phyloP scores from a whole-genome alignment of 2,888 invertebrate genomes.

The Tetranychus piercei region DNA sequence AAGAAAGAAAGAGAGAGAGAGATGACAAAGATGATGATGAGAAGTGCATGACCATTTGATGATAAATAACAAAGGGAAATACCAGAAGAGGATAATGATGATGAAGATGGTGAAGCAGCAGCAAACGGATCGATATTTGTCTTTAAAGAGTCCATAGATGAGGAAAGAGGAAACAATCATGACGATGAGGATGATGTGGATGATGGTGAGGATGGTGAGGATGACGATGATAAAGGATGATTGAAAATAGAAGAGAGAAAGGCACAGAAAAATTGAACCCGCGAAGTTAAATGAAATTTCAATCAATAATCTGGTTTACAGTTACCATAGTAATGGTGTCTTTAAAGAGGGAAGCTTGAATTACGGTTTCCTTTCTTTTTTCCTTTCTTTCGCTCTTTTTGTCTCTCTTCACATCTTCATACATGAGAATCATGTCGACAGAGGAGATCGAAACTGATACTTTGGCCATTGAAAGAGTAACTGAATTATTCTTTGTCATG shows the following conservation, averaged over 20 bases:
- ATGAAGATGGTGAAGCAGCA: not conserved
- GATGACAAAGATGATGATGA: not conserved
- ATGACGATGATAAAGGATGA: not conserved
- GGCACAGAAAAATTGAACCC: not conserved
- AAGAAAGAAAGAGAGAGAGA: not conserved
- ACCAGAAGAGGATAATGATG: not conserved
- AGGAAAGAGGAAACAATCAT: not conserved
- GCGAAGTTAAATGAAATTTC: not conserved
- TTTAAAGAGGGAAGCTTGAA: not conserved
- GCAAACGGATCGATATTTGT: not conserved
- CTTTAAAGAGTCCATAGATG: no score
- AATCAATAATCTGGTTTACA: not conserved
- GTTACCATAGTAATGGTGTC: not conserved
- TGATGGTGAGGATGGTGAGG: not conserved
- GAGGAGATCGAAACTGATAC: conserved; percentile 3
- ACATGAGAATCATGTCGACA: not conserved
- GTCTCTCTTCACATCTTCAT: not conserved
- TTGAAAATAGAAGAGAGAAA: not conserved
- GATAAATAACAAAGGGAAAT: not conserved
- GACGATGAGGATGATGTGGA: not conserved
- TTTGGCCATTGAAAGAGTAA: not conserved
- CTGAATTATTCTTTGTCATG: not conserved
- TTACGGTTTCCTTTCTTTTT: not conserved
- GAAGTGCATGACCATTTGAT: not conserved
- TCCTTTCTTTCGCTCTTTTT: not conserved